Conservation (phyloP, 2,113 vertebrate species). For the Bufo bufo region DNA sequence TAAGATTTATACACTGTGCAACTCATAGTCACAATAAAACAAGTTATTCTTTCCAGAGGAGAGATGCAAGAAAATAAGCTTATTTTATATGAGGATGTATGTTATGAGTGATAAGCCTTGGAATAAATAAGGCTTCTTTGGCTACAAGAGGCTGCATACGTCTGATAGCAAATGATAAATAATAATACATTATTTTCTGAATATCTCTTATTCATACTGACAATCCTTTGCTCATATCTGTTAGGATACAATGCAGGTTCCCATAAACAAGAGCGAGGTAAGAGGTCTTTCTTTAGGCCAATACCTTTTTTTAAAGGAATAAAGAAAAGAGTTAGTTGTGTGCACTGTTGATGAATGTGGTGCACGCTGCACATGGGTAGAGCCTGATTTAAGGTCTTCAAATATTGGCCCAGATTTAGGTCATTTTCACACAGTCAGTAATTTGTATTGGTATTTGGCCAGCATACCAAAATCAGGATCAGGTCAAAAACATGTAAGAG, state of each 20-base stretch:
- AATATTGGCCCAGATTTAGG: too few species aligned
- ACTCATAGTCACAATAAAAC: not conserved
- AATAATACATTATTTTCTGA: slow-evolving; percentile 1
- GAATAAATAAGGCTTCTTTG: not conserved
- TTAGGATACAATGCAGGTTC: not conserved
- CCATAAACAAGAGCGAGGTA: not conserved
- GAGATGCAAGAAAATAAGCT: not conserved
- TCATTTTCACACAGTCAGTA: too few species aligned
- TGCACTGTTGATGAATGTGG: too few species aligned
- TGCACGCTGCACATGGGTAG: too few species aligned
- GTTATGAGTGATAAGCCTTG: slow-evolving; percentile 11
- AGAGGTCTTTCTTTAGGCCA: not conserved
- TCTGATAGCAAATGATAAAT: slow-evolving; percentile 13
- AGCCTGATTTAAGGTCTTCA: too few species aligned
- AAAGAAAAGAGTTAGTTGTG: not conserved
- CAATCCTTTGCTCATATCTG: not conserved
- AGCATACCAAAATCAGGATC: too few species aligned
- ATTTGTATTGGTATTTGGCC: too few species aligned
- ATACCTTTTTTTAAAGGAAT: not conserved
- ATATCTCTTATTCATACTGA: not conserved
- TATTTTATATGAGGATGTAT: not conserved
- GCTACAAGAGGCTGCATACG: not conserved
- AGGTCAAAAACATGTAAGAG: too few species aligned
- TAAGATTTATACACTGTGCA: slow-evolving; percentile 8
- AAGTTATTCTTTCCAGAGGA: slow-evolving; percentile 4